Evolutionary conservation across 30 jellyfish, hydroid and myxozoan genomes (phyloP), one percentile per base, ranked within the genome.

Genomic region (Clytia hemisphaerica): DNA sequence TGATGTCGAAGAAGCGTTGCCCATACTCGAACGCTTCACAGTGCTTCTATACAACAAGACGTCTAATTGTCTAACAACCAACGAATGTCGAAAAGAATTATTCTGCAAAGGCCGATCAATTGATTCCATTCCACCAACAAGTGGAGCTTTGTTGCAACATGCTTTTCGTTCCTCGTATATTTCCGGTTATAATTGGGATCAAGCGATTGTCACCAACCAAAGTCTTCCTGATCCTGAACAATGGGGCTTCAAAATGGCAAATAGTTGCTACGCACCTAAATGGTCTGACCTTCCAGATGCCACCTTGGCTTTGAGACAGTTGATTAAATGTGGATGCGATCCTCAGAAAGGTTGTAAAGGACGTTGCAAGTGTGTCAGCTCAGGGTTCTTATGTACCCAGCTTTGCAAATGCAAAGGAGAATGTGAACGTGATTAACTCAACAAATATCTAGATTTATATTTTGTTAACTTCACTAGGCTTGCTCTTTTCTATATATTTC

Each of bases 171-270:
- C 21, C 12, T 51, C 66, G 21, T 51, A 51, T 21, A 9, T 16
- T 24, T 14, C 66, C 21, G 66, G 66, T n/a, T n/a, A n/a, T n/a
- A n/a, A 51, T 51, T 51, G 66, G 28, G 66, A 14, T 7, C 66
- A 51, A 21, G 12, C 21, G 28, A 51, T 51, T 7, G 66, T 51
- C 12, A 27, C 66, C 21, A 51, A 24, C 66, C 66, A 51, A 51
- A 27, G 12, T 7, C 21, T 51, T 7, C 9, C 66, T 9, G 66
- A 51, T 51, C 35, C 14, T 7, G 32, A 51, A 51, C 12, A 51
- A 51, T 21, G 66, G 32, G 35, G 66, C 12, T 51, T 12, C 10
- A 51, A 42, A n/a, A 51, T 51, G 28, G 66, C 66, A 12, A 27
- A 51, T 51, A 27, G 66, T 7, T 7, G 21, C 29, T 51, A 7